phyloP scores from a whole-genome alignment of 2,888 invertebrate genomes.

The Cephus pygmeus region DNA sequence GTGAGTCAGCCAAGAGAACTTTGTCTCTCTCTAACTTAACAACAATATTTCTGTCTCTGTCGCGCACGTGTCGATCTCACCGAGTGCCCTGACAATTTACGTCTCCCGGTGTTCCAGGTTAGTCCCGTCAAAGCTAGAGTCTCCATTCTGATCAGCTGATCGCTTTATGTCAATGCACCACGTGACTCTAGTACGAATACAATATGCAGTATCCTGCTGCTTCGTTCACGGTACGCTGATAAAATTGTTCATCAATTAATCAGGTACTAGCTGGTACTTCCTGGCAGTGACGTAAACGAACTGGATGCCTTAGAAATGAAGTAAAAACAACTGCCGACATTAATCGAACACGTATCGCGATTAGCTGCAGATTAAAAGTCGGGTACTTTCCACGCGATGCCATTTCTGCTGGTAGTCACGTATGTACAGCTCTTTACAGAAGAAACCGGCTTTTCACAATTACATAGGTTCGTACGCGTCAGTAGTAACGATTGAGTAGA shows the following conservation, averaged over 20 bases:
- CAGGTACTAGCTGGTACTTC: background rate
- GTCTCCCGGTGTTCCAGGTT: slow-evolving; percentile 7
- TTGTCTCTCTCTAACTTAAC: background rate
- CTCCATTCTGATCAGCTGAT: slow-evolving; percentile 35
- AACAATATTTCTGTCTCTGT: background rate
- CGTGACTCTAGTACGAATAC: slow-evolving; percentile 19
- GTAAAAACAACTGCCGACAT: background rate
- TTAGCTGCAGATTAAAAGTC: background rate
- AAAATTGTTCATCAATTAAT: background rate
- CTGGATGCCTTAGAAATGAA: background rate
- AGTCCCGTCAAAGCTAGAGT: background rate
- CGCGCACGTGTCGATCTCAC: background rate
- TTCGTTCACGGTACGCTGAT: background rate
- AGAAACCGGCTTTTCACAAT: background rate
- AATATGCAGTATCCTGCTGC: background rate
- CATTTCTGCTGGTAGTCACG: background rate
- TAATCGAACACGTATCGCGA: background rate
- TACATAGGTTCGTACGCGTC: background rate
- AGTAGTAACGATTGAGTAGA: background rate
- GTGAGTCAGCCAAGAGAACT: slow-evolving; percentile 71
- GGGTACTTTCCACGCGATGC: background rate
- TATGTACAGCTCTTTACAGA: background rate
- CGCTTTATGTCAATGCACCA: slow-evolving; percentile 33
- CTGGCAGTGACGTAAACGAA: background rate
- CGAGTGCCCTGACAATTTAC: background rate